Evolutionary conservation across 1,140 invertebrate species (phyloP), one percentile per base, ranked within the genome.

Genomic region (Philaenus spumarius): DNA sequence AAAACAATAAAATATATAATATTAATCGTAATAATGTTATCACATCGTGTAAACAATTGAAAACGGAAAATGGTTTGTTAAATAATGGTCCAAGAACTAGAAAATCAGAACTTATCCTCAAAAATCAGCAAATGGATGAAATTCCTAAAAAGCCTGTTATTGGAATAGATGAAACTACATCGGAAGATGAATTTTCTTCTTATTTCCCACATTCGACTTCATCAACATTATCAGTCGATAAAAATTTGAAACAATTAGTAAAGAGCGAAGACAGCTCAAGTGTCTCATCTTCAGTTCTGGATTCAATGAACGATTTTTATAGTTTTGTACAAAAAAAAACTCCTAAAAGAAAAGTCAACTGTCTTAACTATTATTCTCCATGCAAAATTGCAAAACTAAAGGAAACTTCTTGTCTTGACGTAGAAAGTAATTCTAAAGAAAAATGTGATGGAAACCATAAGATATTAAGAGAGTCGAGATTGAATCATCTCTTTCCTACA

Each of bases 261-360:
- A 37, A n/a, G n/a, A 26, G 23, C 37, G 50, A 53, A 2, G 50
- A 53, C 20, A 39, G 50, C 37, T 53, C 50, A 39, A 53, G 50
- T 26, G 23, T 53, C 2, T 53, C 50, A 2, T 53, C 50, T 11
- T 53, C 50, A 15, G 50, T 53, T 7, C 17, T 53, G 7, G 50
- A 35, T 7, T 53, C 50, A 6, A 19, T 12, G 15, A 9, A 15
- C 4, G n/a, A 17, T 2, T 15, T 35, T 17, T 20, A 30, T 17
- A n/a, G 6, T 15, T 7, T 12, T 30, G 11, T 35, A 3, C 17
- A 19, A 7, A 39, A 37, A 39, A 20, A 17, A 20, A 4, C 17
- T 4, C 26, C 26, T 30, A 53, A 53, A 39, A 37, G 50, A 26
- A 39, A 22, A 39, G 35, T 26, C 2, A 20, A 11, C 37, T 20